phyloP scores from a whole-genome alignment of 2,888 invertebrate genomes.

The Brachypalpus laphriformis region DNA sequence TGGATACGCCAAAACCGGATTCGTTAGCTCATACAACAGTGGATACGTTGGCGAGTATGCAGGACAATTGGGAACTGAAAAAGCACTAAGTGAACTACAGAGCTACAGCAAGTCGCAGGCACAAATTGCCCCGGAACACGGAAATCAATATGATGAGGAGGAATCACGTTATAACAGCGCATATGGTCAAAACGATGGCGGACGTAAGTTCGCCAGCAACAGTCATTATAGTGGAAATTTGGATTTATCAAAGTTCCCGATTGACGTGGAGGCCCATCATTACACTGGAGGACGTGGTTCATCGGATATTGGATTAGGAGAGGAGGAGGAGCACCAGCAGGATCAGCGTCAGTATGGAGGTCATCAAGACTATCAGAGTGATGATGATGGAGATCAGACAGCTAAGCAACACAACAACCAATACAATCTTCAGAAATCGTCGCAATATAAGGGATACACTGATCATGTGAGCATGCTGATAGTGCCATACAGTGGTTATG shows the following conservation, averaged over 20 bases:
- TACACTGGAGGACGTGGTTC: conserved; percentile 28
- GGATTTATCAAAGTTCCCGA: conserved; percentile 54
- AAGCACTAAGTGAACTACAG: conserved; percentile 50
- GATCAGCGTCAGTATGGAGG: conserved; percentile 12
- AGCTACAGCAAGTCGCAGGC: conserved; percentile 21
- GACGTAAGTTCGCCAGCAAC: background rate
- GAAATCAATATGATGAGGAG: conserved; percentile 51
- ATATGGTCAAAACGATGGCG: conserved; percentile 43
- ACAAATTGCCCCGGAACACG: conserved; percentile 60
- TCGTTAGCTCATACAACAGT: conserved; percentile 33
- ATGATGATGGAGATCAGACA: conserved; percentile 8
- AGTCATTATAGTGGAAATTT: conserved; percentile 33
- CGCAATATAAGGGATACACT: conserved; percentile 36
- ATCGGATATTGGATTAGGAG: conserved; percentile 11
- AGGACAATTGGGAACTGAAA: conserved; percentile 55
- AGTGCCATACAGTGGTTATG: conserved; percentile 57
- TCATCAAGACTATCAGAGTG: conserved; percentile 39
- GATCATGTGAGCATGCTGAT: conserved; percentile 34
- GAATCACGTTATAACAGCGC: conserved; percentile 26
- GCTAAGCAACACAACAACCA: background rate
- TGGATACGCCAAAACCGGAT: conserved; percentile 52
- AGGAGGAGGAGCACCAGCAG: conserved; percentile 13
- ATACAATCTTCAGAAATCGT: conserved; percentile 6
- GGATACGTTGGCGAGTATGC: conserved; percentile 62
- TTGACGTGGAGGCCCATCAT: conserved; percentile 57